Evolutionary conservation across 2,797 vertebrate genomes (phyloP).

Genomic region (Phoeniculus purpureus): DNA sequence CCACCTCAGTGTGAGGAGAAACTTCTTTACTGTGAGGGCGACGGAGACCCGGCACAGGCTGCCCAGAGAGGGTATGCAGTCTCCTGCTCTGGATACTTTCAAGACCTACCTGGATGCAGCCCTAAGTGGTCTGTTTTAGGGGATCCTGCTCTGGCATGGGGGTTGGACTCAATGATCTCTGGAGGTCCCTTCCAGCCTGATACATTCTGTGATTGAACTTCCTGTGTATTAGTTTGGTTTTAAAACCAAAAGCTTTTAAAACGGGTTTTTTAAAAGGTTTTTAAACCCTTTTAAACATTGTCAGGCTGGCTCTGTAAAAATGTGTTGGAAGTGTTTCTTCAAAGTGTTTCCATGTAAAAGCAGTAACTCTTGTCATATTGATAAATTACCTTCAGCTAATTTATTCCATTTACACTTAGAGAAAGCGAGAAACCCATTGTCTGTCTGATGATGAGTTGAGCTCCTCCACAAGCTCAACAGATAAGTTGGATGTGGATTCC

Average conservation of each 20-base stretch:
- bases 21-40: too few species aligned
- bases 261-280: too few species aligned
- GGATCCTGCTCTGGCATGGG: too few species aligned
- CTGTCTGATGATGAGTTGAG: constrained; percentile 88
- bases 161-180: too few species aligned
- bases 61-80: too few species aligned
- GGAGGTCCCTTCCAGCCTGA: too few species aligned
- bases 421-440: constrained; percentile 56
- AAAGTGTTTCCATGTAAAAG: not conserved
- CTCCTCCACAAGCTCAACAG: constrained; percentile 93
- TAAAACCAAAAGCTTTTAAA: not conserved
- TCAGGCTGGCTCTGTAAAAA: not conserved
- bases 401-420: constrained; percentile 52
- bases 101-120: too few species aligned
- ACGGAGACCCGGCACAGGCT: too few species aligned
- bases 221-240: not conserved
- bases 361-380: not conserved
- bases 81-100: too few species aligned
- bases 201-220: not conserved
- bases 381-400: not conserved
- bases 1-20: too few species aligned
- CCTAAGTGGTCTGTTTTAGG: too few species aligned
- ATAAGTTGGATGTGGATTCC: constrained; percentile 89
- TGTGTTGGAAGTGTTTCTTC: not conserved
- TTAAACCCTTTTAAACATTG: not conserved